Evolutionary conservation across 2,888 invertebrate genomes (phyloP), one percentile per base, ranked within the genome.

Genomic region (Cylindroiulus punctatus): DNA sequence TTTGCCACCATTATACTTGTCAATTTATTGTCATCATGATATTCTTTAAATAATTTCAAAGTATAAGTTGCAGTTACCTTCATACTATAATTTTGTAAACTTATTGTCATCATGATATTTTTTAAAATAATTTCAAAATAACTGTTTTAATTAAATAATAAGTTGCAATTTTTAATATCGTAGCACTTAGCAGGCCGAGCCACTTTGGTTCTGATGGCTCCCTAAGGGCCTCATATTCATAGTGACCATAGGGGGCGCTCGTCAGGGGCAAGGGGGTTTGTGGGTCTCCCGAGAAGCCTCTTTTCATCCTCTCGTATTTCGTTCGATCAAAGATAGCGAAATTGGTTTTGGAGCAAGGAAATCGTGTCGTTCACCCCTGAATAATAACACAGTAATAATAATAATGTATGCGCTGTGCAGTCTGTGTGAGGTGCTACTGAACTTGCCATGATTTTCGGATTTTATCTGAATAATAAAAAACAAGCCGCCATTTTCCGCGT

Each of bases 381-480:
- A 52, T 52, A 76, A 76, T 76, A 76, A 30, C 30, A 30, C 30
- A 76, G 32, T 30, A 76, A 76, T 76, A 76, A 30, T 12, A 26
- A 5, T 65, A 65, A 65, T 22, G 12, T 26, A 65, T 65, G 22
- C 65, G 22, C 12, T 4, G 22, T n/a, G n/a, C n/a, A n/a, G n/a
- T n/a, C n/a, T n/a, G n/a, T n/a, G n/a, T 76, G 76, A 14, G 76
- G 76, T 76, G 76, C 76, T 76, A 76, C 76, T 76, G 76, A 76
- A 76, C 76, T 76, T 76, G 76, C 14, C 30, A 76, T 30, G 76
- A 76, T 76, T 76, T 76, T 17, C 4, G 17, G 30, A 30, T 76
- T 76, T 76, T 76, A 76, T 76, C 76, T 17, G 12, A 76, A 76
- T 76, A 76, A 44, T 44, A 65, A 65, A 76, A 76, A 76, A 12